Conservation (phyloP, 2,797 vertebrate species). For the Cryptoblepharus egeriae region DNA sequence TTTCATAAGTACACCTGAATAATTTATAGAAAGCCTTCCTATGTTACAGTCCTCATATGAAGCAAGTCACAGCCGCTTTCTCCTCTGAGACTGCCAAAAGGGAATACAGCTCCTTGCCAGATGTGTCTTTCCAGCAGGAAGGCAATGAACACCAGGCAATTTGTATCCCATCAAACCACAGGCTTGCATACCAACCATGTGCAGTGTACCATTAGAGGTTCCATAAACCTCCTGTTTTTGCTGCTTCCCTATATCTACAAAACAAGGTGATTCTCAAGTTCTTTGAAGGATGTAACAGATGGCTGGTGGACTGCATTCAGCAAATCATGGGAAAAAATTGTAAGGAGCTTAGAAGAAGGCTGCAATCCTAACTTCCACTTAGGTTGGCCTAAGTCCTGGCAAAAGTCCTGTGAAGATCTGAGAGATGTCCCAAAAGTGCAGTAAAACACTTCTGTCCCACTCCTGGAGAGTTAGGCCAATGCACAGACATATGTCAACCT, state of each 20-base stretch:
- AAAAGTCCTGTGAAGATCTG: no score
- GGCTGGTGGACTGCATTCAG: no score
- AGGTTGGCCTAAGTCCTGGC: no score
- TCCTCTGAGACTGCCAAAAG: conserved; percentile 15
- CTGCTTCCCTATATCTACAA: background rate
- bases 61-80: conserved; percentile 40
- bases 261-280: background rate
- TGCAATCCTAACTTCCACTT: no score
- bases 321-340: no score
- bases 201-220: background rate
- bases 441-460: no score
- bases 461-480: no score
- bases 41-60: conserved; percentile 49
- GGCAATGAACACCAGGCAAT: background rate
- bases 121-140: background rate
- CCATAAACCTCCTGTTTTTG: background rate
- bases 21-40: conserved; percentile 44
- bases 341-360: no score
- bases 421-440: no score
- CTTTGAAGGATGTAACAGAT: background rate
- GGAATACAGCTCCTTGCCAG: background rate
- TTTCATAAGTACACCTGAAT: conserved; percentile 49
- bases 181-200: background rate
- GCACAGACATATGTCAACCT: no score
- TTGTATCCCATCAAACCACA: background rate